Conservation (phyloP, 1,140 invertebrate species). For the Dolichoris vasculosae region DNA sequence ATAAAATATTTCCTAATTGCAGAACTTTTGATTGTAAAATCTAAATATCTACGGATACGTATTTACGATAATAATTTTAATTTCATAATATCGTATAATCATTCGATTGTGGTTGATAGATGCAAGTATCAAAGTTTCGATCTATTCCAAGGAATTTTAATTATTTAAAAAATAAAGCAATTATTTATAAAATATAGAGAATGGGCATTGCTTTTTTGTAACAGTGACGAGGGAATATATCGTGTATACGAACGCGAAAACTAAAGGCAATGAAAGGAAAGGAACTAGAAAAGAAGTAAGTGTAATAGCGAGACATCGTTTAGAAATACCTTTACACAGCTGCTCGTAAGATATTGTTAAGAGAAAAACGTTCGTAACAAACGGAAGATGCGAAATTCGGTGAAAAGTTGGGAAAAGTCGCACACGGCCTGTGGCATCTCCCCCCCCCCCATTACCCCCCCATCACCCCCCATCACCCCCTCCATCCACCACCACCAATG, state of each 20-base stretch:
- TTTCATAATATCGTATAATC: no score
- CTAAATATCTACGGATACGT: no score
- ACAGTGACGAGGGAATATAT: neutral
- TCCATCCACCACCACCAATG: neutral
- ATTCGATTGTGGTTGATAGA: no score
- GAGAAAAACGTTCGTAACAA: conserved; percentile 11
- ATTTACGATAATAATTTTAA: no score
- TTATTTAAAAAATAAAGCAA: neutral
- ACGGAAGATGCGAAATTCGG: neutral
- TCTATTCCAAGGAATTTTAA: no score
- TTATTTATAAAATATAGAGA: neutral
- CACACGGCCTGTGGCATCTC: neutral
- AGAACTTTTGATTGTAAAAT: no score
- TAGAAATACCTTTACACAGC: neutral
- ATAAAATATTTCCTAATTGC: no score
- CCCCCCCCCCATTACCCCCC: neutral
- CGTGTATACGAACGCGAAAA: neutral
- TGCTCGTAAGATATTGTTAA: neutral
- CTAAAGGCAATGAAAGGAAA: neutral
- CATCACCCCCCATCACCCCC: neutral
- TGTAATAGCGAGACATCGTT: neutral
- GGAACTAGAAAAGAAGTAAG: neutral
- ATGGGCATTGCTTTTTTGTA: neutral
- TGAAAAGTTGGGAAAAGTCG: conserved; percentile 10
- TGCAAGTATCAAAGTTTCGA: no score